A percentile compares a stretch with the other conserved stretches of the same genome.
Evolutionary conservation across 2,888 invertebrate species (phyloP).

Genomic region (Myopa testacea): DNA sequence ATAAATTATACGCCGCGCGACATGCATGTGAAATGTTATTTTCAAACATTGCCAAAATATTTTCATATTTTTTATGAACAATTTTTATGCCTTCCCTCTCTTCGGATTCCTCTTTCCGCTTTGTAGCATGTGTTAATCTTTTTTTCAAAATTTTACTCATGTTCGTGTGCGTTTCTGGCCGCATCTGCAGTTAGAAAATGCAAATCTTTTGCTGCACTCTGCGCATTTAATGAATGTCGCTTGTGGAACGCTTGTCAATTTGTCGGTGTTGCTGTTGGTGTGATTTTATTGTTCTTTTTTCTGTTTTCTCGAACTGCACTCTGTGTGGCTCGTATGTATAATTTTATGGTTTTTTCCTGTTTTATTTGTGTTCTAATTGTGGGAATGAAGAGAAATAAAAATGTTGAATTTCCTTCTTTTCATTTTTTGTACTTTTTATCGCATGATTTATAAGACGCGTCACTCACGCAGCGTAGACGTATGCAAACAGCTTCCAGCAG

Average conservation of each 20-base stretch:
- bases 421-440: too few relatives aligned
- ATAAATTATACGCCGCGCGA: conserved; percentile 59
- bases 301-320: neutral
- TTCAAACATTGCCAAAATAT: conserved; percentile 49
- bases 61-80: conserved; percentile 33
- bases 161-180: neutral
- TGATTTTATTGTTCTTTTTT: too few relatives aligned
- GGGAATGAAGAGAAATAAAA: too few relatives aligned
- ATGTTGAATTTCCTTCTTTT: too few relatives aligned
- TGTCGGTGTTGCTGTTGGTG: conserved; percentile 10
- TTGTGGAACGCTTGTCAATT: conserved; percentile 12
- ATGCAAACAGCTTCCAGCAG: too few relatives aligned
- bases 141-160: too few relatives aligned
- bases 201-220: neutral
- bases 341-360: too few relatives aligned
- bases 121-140: too few relatives aligned
- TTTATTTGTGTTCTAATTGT: too few relatives aligned
- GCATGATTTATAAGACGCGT: too few relatives aligned
- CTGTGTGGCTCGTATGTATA: neutral
- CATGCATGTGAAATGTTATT: conserved; percentile 53
- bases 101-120: neutral
- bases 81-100: conserved; percentile 20
- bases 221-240: neutral
- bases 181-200: neutral
- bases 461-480: too few relatives aligned